phyloP scores from a whole-genome alignment of 2,113 vertebrate species.

The Dendropsophus ebraccatus region DNA sequence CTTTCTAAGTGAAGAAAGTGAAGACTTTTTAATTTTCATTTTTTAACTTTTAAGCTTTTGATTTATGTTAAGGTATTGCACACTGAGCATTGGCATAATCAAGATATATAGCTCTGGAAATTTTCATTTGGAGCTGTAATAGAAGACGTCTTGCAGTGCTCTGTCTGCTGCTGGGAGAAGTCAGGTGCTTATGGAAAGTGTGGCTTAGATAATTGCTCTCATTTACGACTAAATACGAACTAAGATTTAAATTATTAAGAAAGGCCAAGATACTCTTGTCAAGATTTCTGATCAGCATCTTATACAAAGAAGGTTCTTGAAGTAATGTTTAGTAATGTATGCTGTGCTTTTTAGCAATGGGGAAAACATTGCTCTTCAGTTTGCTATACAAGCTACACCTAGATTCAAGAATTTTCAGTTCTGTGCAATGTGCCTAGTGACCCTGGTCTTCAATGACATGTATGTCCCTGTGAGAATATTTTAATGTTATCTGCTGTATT shows the following conservation, averaged over 20 bases:
- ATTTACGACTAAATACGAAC: conserved; percentile 31
- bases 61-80: conserved; percentile 49
- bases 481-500: neutral
- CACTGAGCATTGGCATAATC: conserved; percentile 42
- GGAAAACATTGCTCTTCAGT: neutral
- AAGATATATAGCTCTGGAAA: conserved; percentile 50
- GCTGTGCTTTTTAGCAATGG: neutral
- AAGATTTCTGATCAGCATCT: neutral
- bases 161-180: conserved; percentile 8
- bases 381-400: neutral
- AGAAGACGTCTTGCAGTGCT: conserved; percentile 6
- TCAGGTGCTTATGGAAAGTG: conserved; percentile 40
- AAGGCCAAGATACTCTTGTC: neutral
- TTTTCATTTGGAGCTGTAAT: conserved; percentile 11
- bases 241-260: conserved; percentile 10
- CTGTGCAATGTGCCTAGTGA: neutral
- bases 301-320: neutral
- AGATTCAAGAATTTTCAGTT: neutral
- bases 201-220: conserved; percentile 42
- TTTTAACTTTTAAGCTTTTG: conserved; percentile 48
- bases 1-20: conserved; percentile 8
- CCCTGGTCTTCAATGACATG: neutral
- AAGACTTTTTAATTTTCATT: conserved; percentile 34
- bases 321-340: neutral
- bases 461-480: neutral